These are phyloP conservation scores for Apamea epomidion DNA, from an alignment of 2,888 invertebrate genomes.

Conservation along the genomic window DNA sequence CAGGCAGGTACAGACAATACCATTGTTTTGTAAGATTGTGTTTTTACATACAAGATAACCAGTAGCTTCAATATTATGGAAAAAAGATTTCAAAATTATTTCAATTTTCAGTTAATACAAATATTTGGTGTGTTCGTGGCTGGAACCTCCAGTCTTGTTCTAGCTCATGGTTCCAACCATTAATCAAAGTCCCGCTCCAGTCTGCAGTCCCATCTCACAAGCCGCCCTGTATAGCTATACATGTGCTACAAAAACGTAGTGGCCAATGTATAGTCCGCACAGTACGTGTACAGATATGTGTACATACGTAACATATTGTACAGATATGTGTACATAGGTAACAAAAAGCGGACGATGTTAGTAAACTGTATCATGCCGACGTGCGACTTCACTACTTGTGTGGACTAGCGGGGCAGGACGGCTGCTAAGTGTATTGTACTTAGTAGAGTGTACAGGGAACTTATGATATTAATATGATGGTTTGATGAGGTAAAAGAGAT, in stretches of 20 bases:
- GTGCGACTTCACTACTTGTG: slow-evolving; percentile 28
- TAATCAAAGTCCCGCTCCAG: slow-evolving; percentile 14
- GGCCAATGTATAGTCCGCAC: not conserved
- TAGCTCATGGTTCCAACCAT: slow-evolving; percentile 3
- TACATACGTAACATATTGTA: slow-evolving; percentile 13
- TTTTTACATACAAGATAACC: not conserved
- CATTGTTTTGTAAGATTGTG: not conserved
- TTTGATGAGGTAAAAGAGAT: not conserved
- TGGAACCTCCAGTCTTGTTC: not conserved
- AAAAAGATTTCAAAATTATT: not conserved
- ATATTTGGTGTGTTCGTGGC: not conserved
- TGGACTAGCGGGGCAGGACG: not conserved
- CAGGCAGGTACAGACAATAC: too few species aligned
- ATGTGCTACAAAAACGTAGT: slow-evolving; percentile 16
- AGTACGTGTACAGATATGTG: not conserved
- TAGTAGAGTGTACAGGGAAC: not conserved
- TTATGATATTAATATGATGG: not conserved
- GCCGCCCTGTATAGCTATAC: not conserved
- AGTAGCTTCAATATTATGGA: not conserved
- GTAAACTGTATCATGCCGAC: slow-evolving; percentile 56
- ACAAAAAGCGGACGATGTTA: slow-evolving; percentile 46
- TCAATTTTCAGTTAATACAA: not conserved
- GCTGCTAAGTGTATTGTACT: not conserved
- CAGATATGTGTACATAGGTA: not conserved
- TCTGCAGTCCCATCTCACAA: not conserved